These are phyloP conservation scores for Sarcophaga subvicina DNA, from an alignment of 2,888 invertebrate genomes.

Conservation along the genomic window DNA sequence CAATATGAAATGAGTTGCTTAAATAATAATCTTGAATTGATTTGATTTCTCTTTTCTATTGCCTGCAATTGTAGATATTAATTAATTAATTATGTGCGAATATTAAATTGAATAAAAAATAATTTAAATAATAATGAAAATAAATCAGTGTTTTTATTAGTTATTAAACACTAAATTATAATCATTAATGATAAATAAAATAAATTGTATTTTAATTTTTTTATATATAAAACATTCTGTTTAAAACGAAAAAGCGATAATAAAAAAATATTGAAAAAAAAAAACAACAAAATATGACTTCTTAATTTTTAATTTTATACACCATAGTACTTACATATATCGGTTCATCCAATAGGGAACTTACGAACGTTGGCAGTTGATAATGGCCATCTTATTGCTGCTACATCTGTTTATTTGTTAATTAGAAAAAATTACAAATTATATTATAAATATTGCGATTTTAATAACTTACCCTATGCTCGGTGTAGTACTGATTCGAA, in stretches of 20 bases:
- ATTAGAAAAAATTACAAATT: too few relatives aligned
- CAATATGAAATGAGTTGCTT: slow-evolving; percentile 52
- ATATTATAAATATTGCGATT: too few relatives aligned
- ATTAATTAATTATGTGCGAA: slow-evolving; percentile 68
- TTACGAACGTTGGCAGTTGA: too few relatives aligned
- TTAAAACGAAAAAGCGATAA: slow-evolving; percentile 72
- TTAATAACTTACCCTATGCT: too few relatives aligned
- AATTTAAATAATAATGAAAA: slow-evolving; percentile 42
- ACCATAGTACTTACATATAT: too few relatives aligned
- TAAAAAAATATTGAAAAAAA: slow-evolving; percentile 67
- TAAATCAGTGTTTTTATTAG: slow-evolving; percentile 67
- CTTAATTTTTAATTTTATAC: too few relatives aligned
- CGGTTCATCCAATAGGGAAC: too few relatives aligned
- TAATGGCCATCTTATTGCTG: too few relatives aligned
- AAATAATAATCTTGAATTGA: slow-evolving; percentile 46
- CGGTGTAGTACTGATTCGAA: too few relatives aligned
- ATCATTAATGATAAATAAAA: slow-evolving; percentile 67
- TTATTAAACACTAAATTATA: slow-evolving; percentile 70
- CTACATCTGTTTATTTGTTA: too few relatives aligned
- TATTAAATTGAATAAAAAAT: slow-evolving; percentile 57
- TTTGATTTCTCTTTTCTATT: slow-evolving; percentile 65
- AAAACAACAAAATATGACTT: too few relatives aligned
- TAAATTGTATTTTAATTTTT: slow-evolving; percentile 71
- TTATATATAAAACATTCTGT: slow-evolving; percentile 70
- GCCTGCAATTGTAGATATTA: slow-evolving; percentile 73